Evolutionary conservation across 2,888 invertebrate species (phyloP), one percentile per base, ranked within the genome.

Genomic region (Emesis russula): DNA sequence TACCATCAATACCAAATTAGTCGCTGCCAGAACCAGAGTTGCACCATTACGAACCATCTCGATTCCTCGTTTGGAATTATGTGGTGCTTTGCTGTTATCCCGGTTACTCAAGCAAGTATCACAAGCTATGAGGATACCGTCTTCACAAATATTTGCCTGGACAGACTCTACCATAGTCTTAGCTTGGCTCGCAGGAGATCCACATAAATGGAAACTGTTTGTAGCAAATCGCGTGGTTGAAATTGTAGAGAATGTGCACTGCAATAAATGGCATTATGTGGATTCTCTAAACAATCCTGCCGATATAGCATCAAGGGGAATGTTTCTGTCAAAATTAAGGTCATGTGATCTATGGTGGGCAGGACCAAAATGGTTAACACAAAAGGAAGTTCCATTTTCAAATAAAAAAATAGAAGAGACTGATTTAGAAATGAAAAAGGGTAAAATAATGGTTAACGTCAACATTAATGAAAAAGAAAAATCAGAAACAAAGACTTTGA

Each of bases 141-240:
- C 74, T 53, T 13, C 66, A 5, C 33, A 91, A 13, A 73, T 91
- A 15, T 87, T 77, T 53, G 86, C 86, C 0, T 84, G 82, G 86
- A 87, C 86, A 7, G 86, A 83, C 81, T 81, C 87, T 0, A 81
- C 81, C 11, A 80, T 81, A n/a, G 83, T 81, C 7, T 15, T 81
- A 9, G 48, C 88, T 2, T 95, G 89, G 93, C 78, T 94, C 41
- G 41, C 41, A 44, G 90, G 92, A 48, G 88, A 93, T 7, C 93
- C 93, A 7, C 79, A 36, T 11, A 68, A 87, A 81, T 95, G 93
- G 94, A 92, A 94, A n/a, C 79, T 86, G 31, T 94, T 94, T 25
- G 91, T 94, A 2, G 89, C 90, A 6, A 90, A 88, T 36, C 71
- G 87, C 33, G 76, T 85, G 33, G 88, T 90, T 9, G 90, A 94